phyloP scores from a whole-genome alignment of 2,113 vertebrate species.

The Eudyptes chrysolophus region DNA sequence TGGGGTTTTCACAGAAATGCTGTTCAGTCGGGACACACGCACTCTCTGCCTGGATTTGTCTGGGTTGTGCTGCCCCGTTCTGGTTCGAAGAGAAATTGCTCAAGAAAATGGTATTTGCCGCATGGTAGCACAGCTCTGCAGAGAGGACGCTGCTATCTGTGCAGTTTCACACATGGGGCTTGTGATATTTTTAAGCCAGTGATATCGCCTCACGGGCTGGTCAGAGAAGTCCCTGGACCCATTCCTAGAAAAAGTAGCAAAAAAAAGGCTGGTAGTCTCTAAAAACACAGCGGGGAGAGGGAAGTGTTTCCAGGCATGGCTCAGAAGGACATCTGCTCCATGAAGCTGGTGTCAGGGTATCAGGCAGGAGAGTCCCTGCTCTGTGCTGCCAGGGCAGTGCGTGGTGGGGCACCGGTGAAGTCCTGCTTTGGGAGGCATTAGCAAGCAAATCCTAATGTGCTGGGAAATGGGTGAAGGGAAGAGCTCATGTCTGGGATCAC shows the following conservation, averaged over 20 bases:
- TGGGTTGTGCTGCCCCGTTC: conserved; percentile 38
- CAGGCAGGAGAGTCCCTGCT: background rate
- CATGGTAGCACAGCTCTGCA: background rate
- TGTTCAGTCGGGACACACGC: background rate
- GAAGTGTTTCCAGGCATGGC: background rate
- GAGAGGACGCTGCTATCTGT: background rate
- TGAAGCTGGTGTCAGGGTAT: background rate
- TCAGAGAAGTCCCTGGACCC: background rate
- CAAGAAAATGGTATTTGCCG: background rate
- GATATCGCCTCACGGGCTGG: rapidly evolving
- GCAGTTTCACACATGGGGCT: background rate
- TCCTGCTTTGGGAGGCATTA: background rate
- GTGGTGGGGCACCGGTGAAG: background rate
- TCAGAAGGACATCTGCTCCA: background rate
- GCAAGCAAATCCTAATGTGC: rapidly evolving
- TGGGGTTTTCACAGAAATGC: background rate
- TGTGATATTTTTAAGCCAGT: background rate
- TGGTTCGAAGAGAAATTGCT: background rate
- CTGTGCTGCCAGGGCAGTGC: rapidly evolving
- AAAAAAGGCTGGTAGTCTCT: background rate
- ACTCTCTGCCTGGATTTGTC: background rate
- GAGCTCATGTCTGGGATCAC: background rate
- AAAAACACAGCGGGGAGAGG: background rate
- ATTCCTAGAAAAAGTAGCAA: background rate
- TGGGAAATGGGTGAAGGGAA: background rate